Conservation (phyloP, 1,140 invertebrate genomes). For the Helicoverpa armigera region DNA sequence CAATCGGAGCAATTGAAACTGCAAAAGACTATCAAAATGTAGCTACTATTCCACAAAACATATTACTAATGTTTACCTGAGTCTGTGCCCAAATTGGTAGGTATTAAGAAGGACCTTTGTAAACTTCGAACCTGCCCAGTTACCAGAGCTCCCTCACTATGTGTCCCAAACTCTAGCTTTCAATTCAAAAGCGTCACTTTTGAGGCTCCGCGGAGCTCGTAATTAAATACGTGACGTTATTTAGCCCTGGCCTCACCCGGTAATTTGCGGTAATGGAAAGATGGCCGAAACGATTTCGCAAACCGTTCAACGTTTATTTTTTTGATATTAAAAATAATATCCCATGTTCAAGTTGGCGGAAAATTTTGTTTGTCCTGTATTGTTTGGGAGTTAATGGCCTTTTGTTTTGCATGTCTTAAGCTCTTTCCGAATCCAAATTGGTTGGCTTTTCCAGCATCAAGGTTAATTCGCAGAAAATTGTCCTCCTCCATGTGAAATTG, state of each 20-base stretch:
- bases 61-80: background rate
- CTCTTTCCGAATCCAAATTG: slow-evolving; percentile 23
- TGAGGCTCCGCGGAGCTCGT: slow-evolving; percentile 65
- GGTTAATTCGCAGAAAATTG: background rate
- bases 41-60: no score
- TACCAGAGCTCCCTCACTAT: slow-evolving; percentile 25
- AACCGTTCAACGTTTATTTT: slow-evolving; percentile 45
- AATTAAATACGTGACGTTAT: slow-evolving; percentile 82
- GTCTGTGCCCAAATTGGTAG: background rate
- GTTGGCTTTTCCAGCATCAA: slow-evolving; percentile 14
- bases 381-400: slow-evolving; percentile 34
- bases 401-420: slow-evolving; percentile 36
- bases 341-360: slow-evolving; percentile 54
- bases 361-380: slow-evolving; percentile 43
- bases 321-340: slow-evolving; percentile 51
- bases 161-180: slow-evolving; percentile 63
- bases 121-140: background rate
- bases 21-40: no score
- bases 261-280: slow-evolving; percentile 72
- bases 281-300: slow-evolving; percentile 52
- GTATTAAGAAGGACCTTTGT: background rate
- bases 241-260: slow-evolving; percentile 62
- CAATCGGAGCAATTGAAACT: no score
- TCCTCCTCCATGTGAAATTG: background rate
- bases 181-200: slow-evolving; percentile 70